These are phyloP conservation scores for Melanotaenia pygmaea DNA, from an alignment of 2,797 vertebrate species.

Conservation along the genomic window DNA sequence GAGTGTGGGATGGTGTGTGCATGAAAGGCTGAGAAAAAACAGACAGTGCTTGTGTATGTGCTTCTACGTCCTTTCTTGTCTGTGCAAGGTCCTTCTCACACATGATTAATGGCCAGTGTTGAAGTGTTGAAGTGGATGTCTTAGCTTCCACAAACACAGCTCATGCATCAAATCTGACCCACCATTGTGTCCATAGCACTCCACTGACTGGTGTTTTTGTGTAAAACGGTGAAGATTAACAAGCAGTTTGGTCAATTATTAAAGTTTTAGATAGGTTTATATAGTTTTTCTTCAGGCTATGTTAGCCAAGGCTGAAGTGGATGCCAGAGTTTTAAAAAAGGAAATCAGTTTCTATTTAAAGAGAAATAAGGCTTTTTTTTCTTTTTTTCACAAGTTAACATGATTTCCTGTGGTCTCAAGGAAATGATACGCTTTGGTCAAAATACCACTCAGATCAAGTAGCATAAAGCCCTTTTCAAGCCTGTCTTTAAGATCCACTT, in stretches of 20 bases:
- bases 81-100: slow-evolving; percentile 73
- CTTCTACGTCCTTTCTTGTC: slow-evolving; percentile 45
- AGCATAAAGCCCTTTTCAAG: background rate
- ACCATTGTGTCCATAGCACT: slow-evolving; percentile 55
- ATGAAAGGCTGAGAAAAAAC: slow-evolving; percentile 45
- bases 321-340: background rate
- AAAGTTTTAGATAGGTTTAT: background rate
- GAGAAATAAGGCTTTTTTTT: background rate
- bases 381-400: background rate
- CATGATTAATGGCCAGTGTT: slow-evolving; percentile 77
- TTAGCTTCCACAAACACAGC: slow-evolving; percentile 68
- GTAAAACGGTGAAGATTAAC: slow-evolving; percentile 25
- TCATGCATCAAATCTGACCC: slow-evolving; percentile 71
- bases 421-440: no score
- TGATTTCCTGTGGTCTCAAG: background rate
- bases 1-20: slow-evolving; percentile 65
- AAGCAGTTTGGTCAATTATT: slow-evolving; percentile 8
- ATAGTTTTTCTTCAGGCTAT: background rate
- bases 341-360: background rate
- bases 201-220: slow-evolving; percentile 26
- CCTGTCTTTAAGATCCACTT: background rate
- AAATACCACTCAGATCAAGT: background rate
- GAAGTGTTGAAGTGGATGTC: slow-evolving; percentile 75
- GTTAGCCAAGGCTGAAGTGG: background rate
- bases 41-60: slow-evolving; percentile 26